These are phyloP conservation scores for Omphaloscelis lunosa DNA, from an alignment of 2,888 invertebrate genomes.

Conservation along the genomic window DNA sequence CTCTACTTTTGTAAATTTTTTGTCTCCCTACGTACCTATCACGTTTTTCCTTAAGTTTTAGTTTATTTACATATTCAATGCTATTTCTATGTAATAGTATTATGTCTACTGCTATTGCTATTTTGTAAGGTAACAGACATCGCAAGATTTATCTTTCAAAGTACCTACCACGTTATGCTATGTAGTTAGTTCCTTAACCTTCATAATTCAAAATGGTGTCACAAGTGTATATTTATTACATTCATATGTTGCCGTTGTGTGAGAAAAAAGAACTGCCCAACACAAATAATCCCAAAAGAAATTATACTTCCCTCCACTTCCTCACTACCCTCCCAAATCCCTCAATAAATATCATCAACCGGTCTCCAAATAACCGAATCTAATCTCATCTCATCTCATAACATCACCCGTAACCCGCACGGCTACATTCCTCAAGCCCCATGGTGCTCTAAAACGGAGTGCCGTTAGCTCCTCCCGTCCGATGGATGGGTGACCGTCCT, in stretches of 20 bases:
- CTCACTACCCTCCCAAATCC: not conserved
- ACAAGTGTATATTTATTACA: not conserved
- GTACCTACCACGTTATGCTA: not conserved
- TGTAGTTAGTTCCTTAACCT: not conserved
- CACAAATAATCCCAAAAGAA: not conserved
- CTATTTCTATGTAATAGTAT: not conserved
- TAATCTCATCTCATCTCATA: slow-evolving; percentile 51
- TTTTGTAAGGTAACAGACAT: not conserved
- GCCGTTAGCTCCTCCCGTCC: slow-evolving; percentile 67
- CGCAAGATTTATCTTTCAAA: not conserved
- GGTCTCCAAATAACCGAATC: slow-evolving; percentile 18
- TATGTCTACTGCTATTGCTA: not conserved
- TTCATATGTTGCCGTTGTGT: not conserved
- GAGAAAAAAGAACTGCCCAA: not conserved
- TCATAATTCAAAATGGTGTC: not conserved
- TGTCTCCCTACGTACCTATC: not conserved
- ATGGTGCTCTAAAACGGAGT: slow-evolving; percentile 66
- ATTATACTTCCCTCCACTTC: not conserved
- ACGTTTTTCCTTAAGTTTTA: not conserved
- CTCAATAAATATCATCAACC: slow-evolving; percentile 12
- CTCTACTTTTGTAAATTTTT: not conserved
- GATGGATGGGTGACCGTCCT: slow-evolving; percentile 63
- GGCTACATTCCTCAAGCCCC: slow-evolving; percentile 71
- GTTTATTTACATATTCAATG: not conserved
- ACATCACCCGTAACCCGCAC: slow-evolving; percentile 52